Conservation (phyloP, 2,113 vertebrate genomes). For the Nipponia nippon region DNA sequence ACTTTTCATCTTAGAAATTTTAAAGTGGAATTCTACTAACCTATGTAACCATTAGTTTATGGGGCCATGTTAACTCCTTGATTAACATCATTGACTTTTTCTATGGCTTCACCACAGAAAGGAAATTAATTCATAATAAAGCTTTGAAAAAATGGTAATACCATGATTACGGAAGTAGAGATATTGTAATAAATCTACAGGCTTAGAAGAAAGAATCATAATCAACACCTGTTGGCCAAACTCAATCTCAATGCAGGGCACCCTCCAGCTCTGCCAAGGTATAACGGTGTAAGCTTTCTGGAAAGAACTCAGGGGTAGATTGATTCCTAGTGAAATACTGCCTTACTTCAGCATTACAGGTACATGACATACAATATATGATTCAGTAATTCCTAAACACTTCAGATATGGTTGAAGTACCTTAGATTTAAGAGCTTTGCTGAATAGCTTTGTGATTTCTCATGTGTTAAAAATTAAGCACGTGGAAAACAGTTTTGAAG, state of each 20-base stretch:
- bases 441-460: not conserved
- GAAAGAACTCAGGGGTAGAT: not conserved
- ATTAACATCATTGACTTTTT: not conserved
- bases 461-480: not conserved
- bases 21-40: not conserved
- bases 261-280: not conserved
- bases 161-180: not conserved
- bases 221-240: not conserved
- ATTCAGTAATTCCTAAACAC: not conserved
- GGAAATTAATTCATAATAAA: not conserved
- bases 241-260: not conserved
- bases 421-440: not conserved
- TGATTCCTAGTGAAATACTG: not conserved
- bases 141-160: not conserved
- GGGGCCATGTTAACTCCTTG: not conserved
- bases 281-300: not conserved
- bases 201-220: not conserved
- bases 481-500: not conserved
- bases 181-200: not conserved
- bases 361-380: not conserved
- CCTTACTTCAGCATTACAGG: not conserved
- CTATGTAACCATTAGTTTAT: not conserved
- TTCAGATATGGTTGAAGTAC: not conserved
- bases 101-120: not conserved
- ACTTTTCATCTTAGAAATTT: not conserved